Evolutionary conservation across 1,140 invertebrate species (phyloP).

Genomic region (Leptinotarsa lineolata): DNA sequence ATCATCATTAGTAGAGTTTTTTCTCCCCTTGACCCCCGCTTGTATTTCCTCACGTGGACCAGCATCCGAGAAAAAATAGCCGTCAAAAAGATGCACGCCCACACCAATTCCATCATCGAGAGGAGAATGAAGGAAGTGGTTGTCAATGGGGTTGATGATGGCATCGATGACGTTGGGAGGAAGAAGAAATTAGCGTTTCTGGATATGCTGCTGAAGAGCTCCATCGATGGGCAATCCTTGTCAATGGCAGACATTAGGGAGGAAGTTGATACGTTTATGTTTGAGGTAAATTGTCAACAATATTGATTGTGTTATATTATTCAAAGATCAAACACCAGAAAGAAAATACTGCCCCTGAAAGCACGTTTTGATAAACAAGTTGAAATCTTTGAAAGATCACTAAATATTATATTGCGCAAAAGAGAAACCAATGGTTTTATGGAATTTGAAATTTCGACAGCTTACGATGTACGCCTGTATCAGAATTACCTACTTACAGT

Average conservation of each 20-base stretch:
- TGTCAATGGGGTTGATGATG: neutral
- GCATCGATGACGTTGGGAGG: constrained; percentile 44
- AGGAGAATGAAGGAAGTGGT: constrained; percentile 54
- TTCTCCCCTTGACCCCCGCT: constrained; percentile 47
- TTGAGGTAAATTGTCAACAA: constrained; percentile 58
- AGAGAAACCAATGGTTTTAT: too few relatives aligned
- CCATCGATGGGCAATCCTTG: constrained; percentile 60
- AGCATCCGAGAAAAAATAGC: constrained; percentile 56
- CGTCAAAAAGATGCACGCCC: constrained; percentile 69
- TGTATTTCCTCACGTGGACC: constrained; percentile 43
- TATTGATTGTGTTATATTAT: too few relatives aligned
- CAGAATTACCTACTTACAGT: too few relatives aligned
- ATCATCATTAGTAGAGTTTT: constrained; percentile 55
- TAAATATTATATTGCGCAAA: too few relatives aligned
- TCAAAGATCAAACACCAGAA: too few relatives aligned
- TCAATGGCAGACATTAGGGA: constrained; percentile 72
- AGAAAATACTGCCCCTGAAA: too few relatives aligned
- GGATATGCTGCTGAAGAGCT: constrained; percentile 69
- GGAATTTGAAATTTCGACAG: too few relatives aligned
- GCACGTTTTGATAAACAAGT: too few relatives aligned
- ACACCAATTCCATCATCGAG: constrained; percentile 66
- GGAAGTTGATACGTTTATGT: constrained; percentile 88
- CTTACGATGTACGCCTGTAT: too few relatives aligned
- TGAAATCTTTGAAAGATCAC: too few relatives aligned
- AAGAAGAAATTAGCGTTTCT: constrained; percentile 73